Conservation (phyloP, 2,888 invertebrate species). For the Apotomis betuletana region DNA sequence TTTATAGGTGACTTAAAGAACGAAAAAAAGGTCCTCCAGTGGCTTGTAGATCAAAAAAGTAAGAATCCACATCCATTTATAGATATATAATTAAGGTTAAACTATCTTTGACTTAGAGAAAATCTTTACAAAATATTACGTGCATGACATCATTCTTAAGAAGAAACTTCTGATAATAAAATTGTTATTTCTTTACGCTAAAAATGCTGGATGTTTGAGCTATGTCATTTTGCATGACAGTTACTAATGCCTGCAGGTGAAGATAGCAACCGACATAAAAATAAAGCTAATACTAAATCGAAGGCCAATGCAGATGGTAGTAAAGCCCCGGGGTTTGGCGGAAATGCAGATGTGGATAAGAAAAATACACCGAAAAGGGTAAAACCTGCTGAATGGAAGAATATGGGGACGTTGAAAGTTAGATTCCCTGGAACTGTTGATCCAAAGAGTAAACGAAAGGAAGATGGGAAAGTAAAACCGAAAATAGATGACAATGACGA, state of each 20-base stretch:
- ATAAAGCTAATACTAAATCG: slow-evolving; percentile 76
- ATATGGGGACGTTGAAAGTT: slow-evolving; percentile 69
- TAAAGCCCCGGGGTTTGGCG: slow-evolving; percentile 67
- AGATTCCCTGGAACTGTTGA: slow-evolving; percentile 52
- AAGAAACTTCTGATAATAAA: slow-evolving; percentile 54
- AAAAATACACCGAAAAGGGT: slow-evolving; percentile 50
- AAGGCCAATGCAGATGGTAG: slow-evolving; percentile 82
- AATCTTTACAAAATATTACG: slow-evolving; percentile 66
- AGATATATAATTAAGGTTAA: slow-evolving; percentile 55
- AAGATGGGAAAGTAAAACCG: slow-evolving; percentile 43
- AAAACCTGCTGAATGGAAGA: slow-evolving; percentile 60
- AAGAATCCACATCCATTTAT: slow-evolving; percentile 88
- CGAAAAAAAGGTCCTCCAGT: slow-evolving; percentile 97
- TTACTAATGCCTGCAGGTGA: slow-evolving; percentile 85
- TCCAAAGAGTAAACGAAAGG: slow-evolving; percentile 47
- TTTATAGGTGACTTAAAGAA: slow-evolving; percentile 96
- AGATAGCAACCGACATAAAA: slow-evolving; percentile 78
- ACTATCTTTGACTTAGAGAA: slow-evolving; percentile 53
- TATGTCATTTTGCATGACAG: slow-evolving; percentile 84
- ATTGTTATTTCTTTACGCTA: slow-evolving; percentile 72
- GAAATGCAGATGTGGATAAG: slow-evolving; percentile 53
- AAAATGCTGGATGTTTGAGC: slow-evolving; percentile 82
- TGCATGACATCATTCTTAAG: slow-evolving; percentile 83
- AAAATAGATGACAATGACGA: slow-evolving; percentile 49
- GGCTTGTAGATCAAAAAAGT: slow-evolving; percentile 98